phyloP scores from a whole-genome alignment of 2,888 invertebrate species.

The Cerceris ruficornis region DNA sequence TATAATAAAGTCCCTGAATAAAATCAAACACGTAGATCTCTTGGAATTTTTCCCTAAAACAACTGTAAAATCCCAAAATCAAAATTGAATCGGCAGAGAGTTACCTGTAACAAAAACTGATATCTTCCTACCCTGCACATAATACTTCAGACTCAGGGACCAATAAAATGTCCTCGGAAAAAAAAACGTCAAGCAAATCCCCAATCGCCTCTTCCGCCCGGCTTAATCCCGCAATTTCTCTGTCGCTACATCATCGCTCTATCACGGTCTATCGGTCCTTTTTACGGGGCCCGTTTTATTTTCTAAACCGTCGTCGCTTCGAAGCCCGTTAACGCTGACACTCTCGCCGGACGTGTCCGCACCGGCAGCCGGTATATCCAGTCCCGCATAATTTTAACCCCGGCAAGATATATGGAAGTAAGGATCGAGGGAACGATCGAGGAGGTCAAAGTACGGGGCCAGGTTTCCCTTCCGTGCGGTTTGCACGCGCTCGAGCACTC shows the following conservation, averaged over 20 bases:
- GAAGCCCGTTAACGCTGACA: slow-evolving; percentile 36
- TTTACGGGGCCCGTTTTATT: not conserved
- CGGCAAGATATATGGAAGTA: slow-evolving; percentile 47
- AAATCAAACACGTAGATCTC: no score
- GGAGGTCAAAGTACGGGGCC: slow-evolving; percentile 53
- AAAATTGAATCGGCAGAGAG: no score
- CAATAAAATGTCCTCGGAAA: no score
- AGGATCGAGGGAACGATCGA: slow-evolving; percentile 12
- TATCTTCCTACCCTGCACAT: no score
- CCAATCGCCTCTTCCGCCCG: no score
- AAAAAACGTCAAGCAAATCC: no score
- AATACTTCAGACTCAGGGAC: no score
- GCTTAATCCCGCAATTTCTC: not conserved
- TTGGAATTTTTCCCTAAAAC: no score
- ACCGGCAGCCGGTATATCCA: slow-evolving; percentile 46
- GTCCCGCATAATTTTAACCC: slow-evolving; percentile 43
- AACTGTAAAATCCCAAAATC: no score
- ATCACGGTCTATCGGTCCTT: no score
- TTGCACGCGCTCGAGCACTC: not conserved
- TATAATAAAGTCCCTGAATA: no score
- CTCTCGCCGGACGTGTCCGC: slow-evolving; percentile 25
- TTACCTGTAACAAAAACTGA: no score
- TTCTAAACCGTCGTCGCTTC: slow-evolving; percentile 30
- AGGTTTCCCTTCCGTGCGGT: not conserved
- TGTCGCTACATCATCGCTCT: not conserved